These are phyloP conservation scores for Smithornis capensis DNA, from an alignment of 2,113 vertebrate species.

Conservation along the genomic window DNA sequence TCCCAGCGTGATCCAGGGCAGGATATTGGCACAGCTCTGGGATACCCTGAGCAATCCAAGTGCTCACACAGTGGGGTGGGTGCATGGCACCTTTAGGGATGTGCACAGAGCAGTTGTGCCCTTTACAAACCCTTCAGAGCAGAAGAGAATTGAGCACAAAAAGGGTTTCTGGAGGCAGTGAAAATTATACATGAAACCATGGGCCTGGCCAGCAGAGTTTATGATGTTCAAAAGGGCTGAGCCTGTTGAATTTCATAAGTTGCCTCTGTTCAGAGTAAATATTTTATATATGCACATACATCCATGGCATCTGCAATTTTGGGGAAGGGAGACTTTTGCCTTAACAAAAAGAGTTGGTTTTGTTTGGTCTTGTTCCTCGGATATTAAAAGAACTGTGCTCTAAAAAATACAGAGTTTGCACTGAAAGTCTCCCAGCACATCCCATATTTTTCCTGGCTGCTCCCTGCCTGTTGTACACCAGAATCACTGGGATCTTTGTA, in stretches of 20 bases:
- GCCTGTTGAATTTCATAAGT: constrained; percentile 8
- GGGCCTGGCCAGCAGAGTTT: not conserved
- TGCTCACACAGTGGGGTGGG: not conserved
- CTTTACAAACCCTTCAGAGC: not conserved
- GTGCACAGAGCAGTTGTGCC: accelerated
- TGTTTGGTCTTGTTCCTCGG: not conserved
- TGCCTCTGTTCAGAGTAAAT: not conserved
- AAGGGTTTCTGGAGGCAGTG: not conserved
- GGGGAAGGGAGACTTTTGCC: not conserved
- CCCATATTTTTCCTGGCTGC: not conserved
- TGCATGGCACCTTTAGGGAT: not conserved
- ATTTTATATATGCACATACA: not conserved
- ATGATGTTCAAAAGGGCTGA: not conserved
- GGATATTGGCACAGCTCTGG: accelerated
- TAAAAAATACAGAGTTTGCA: not conserved
- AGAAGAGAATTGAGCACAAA: not conserved
- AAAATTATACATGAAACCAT: not conserved
- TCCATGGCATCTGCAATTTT: not conserved
- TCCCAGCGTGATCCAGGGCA: accelerated
- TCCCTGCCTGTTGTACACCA: not conserved
- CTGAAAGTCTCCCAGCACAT: not conserved
- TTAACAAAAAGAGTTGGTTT: not conserved
- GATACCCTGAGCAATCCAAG: accelerated
- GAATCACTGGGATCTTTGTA: not conserved
- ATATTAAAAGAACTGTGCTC: not conserved